These are phyloP conservation scores for Misgurnus mizolepis DNA, from an alignment of 2,113 vertebrate species.

Conservation along the genomic window DNA sequence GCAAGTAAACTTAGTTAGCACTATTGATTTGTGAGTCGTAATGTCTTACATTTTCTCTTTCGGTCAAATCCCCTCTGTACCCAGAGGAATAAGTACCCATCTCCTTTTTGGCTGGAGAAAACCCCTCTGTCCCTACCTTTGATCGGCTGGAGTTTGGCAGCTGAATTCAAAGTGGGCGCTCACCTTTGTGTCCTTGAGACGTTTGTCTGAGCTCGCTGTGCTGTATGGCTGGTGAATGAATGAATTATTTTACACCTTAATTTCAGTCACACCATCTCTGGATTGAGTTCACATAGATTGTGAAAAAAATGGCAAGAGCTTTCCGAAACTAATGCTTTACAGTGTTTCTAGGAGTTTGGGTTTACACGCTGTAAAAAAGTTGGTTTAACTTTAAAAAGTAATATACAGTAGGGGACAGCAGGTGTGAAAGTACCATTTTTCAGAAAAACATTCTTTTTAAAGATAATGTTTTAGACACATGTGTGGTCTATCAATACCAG, in stretches of 20 bases:
- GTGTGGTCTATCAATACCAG: too few relatives aligned
- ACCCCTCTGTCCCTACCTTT: constrained; percentile 12
- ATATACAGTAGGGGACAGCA: too few relatives aligned
- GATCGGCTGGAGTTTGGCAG: constrained; percentile 15
- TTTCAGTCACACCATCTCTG: constrained; percentile 2
- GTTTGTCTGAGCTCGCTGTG: neutral
- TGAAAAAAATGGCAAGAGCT: too few relatives aligned
- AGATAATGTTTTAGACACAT: too few relatives aligned
- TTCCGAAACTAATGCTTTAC: too few relatives aligned
- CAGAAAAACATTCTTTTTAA: too few relatives aligned
- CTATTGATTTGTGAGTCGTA: constrained; percentile 22
- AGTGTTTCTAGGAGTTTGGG: too few relatives aligned
- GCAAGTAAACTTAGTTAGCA: constrained; percentile 12
- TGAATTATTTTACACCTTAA: constrained; percentile 8
- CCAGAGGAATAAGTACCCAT: constrained; percentile 19
- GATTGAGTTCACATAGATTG: too few relatives aligned
- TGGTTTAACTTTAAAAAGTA: too few relatives aligned
- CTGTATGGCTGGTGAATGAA: constrained; percentile 2
- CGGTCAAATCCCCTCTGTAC: constrained; percentile 9
- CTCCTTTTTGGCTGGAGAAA: constrained; percentile 2
- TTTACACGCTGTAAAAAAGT: too few relatives aligned
- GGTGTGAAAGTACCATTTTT: too few relatives aligned
- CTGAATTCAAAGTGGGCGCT: constrained; percentile 20
- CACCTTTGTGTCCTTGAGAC: constrained; percentile 22
- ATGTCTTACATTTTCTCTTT: constrained; percentile 21